These are phyloP conservation scores for Anastrepha obliqua DNA, from an alignment of 1,140 invertebrate species.

Conservation along the genomic window DNA sequence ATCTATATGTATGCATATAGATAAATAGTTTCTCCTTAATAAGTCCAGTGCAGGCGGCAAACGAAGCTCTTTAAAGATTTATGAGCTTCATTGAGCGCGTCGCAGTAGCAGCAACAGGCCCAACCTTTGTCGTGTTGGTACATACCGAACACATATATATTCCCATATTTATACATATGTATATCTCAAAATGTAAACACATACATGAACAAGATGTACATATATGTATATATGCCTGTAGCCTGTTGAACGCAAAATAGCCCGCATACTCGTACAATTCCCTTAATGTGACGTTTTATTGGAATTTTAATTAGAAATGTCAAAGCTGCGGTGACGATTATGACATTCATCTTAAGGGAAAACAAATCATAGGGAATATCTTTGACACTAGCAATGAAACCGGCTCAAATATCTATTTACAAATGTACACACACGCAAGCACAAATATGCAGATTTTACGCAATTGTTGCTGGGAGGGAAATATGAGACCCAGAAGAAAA, in stretches of 20 bases:
- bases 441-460: too few relatives aligned
- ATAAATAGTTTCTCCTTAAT: too few relatives aligned
- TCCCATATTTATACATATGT: too few relatives aligned
- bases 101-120: not conserved
- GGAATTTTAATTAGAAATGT: constrained; percentile 40
- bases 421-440: too few relatives aligned
- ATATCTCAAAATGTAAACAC: too few relatives aligned
- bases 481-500: too few relatives aligned
- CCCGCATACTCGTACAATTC: not conserved
- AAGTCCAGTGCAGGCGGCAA: not conserved
- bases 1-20: too few relatives aligned
- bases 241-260: not conserved
- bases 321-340: not conserved
- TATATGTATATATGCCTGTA: not conserved
- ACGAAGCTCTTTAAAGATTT: not conserved
- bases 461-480: too few relatives aligned
- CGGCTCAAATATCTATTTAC: too few relatives aligned
- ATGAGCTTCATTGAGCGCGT: not conserved
- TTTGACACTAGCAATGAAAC: not conserved
- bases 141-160: not conserved
- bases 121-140: not conserved
- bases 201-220: too few relatives aligned
- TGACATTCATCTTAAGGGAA: constrained; percentile 1
- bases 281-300: not conserved
- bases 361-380: not conserved